A percentile compares a stretch with the other conserved stretches of the same genome.
phyloP scores from a whole-genome alignment of 2,797 vertebrate species.

The Leuciscus waleckii region DNA sequence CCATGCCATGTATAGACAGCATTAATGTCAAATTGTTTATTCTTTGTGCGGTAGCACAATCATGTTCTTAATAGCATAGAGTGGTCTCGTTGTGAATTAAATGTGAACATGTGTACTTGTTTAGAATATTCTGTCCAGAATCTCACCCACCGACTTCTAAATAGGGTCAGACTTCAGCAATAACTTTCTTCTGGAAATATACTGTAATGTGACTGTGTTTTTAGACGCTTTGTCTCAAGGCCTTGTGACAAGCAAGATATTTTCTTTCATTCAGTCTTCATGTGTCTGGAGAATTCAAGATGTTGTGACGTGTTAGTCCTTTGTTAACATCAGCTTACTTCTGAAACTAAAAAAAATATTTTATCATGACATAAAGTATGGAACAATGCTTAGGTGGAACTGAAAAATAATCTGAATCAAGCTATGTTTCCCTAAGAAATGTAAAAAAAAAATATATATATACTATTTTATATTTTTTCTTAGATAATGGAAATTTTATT shows the following conservation, averaged over 20 bases:
- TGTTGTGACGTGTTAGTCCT: background rate
- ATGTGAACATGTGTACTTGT: slow-evolving; percentile 18
- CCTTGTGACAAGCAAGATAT: background rate
- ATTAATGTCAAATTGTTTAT: background rate
- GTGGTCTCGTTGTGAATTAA: background rate
- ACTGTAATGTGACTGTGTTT: slow-evolving; percentile 26
- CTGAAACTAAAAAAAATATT: background rate
- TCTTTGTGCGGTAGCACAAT: slow-evolving; percentile 11
- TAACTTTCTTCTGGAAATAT: slow-evolving; percentile 49
- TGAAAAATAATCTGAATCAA: background rate
- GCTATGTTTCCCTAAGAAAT: background rate
- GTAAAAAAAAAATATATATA: background rate
- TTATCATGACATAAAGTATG: background rate
- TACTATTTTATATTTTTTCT: background rate
- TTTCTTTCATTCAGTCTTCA: background rate
- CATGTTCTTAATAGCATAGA: slow-evolving; percentile 4
- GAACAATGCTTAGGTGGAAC: background rate
- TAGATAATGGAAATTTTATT: background rate
- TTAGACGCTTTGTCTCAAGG: background rate
- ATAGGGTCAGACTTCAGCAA: slow-evolving; percentile 40
- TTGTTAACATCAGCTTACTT: background rate
- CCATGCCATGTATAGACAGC: background rate
- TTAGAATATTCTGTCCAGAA: background rate
- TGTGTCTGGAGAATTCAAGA: slow-evolving; percentile 5
- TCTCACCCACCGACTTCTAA: background rate